Evolutionary conservation across 2,888 invertebrate genomes (phyloP), one percentile per base, ranked within the genome.

Genomic region (Polydrusus tereticollis): DNA sequence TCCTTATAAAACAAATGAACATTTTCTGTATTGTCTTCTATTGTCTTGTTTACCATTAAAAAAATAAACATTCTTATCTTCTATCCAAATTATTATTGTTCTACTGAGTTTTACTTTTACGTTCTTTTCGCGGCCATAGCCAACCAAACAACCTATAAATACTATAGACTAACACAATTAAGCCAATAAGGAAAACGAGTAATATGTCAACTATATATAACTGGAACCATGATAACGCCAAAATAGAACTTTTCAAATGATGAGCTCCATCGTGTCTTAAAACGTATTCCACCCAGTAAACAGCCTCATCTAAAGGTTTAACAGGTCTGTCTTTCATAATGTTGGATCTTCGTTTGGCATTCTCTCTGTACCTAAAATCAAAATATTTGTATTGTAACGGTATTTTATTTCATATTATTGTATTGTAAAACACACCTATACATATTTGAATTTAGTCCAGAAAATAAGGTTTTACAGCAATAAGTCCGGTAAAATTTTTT

Each of bases 271-370:
- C 72, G 38, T 80, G 80, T 10, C 77, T 73, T 21, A 79, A 75
- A 8, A 80, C 79, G 62, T 80, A 80, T 52, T 81, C 79, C 6
- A 79, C 59, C 80, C 80, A 81, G 71, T 77, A 81, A 12, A 79
- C 66, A 4, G 80, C 80, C 57, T 72, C 75, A 57, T 80, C 80
- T 21, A 80, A 69, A 3, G 78, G 80, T 43, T 76, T 76, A 5
- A 77, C 50, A 43, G 77, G 78, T 47, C 73, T 69, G 45, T 79
- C 81, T 20, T 70, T 78, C 69, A 80, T 74, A 16, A 80, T 75
- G 14, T 57, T 59, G 3, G 80, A 79, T 41, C 77, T 74, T 47
- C 41, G 63, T 45, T 77, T 73, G 1, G 77, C 79, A 74, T 74
- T 77, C 67, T 76, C 64, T 33, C 60, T 41, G 41, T 79, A 80